Evolutionary conservation across 2,888 invertebrate genomes (phyloP).

Genomic region (Mesochorus sp.): DNA sequence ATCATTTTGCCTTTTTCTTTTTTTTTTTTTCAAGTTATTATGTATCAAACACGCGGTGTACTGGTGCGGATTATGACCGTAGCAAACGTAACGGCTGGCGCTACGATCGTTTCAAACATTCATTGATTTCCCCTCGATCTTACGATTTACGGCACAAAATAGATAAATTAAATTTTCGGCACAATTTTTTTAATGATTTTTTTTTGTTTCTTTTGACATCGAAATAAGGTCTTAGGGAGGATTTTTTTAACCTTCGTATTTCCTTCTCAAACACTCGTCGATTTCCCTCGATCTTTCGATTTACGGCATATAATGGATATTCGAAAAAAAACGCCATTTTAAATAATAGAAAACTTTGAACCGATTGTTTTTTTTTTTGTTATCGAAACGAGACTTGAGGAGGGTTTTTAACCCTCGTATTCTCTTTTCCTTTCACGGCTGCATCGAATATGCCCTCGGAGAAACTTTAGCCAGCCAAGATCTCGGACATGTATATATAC

Average conservation of each 20-base stretch:
- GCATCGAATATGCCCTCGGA: conserved; percentile 53
- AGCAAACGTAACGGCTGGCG: conserved; percentile 6
- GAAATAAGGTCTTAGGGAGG: too few species aligned
- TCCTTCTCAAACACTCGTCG: not conserved
- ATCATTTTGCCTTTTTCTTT: not conserved
- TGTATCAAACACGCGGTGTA: conserved; percentile 11
- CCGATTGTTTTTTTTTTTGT: conserved; percentile 3
- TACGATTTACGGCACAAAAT: not conserved
- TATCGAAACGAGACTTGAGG: conserved; percentile 22
- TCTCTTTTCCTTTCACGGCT: conserved; percentile 33
- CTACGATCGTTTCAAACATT: not conserved
- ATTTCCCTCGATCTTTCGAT: not conserved
- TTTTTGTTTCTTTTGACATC: too few species aligned
- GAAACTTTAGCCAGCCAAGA: conserved; percentile 51
- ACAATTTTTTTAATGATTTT: too few species aligned
- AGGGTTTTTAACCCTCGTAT: conserved; percentile 8
- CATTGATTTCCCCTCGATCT: not conserved
- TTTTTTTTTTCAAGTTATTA: conserved; percentile 10
- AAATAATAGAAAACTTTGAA: too few species aligned
- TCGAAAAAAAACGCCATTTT: not conserved
- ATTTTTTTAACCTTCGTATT: too few species aligned
- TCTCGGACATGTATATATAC: conserved; percentile 41
- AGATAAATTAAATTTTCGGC: not conserved
- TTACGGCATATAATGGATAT: not conserved
- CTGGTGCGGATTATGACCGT: conserved; percentile 12